Base-by-base conservation (phyloP, 2,888 invertebrate genomes). In the Diadegma fenestrale region DNA sequence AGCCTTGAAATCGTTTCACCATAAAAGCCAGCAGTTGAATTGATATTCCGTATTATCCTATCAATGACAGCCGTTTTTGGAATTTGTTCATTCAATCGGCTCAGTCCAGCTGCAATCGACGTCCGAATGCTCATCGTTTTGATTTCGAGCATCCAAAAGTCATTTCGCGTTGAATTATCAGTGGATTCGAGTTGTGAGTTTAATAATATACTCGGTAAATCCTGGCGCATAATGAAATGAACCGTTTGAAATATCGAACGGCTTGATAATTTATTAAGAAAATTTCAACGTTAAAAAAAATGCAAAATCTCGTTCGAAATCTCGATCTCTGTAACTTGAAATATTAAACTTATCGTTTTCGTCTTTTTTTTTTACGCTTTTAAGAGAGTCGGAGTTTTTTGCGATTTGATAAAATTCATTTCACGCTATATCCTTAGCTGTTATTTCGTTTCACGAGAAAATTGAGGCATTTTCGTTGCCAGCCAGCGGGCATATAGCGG, bases 341-440 rank as follows among this genome's bases (percentile, higher is more conserved):
- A 77, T 84, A 77, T 45, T 26, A 30, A 66, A 72, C 77, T 77
- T 61, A 72, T 66, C 51, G 17, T 54, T 69, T 19, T 61, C n/a
- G 61, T 22, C 14, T 22, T 12, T 68, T 41, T 68, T 58, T 43
- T 51, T n/a, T n/a, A n/a, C 68, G 48, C n/a, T 48, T 33, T 48
- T 54, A 48, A n/a, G 43, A 26, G n/a, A 78, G 73, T 51, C 43
- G 43, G 48, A 43, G n/a, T 19, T 22, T 68, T 26, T 22, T 54
- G 4, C 43, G 43, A 48, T 81, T 85, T 41, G 48, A 45, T 48
- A 75, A 85, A 85, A 81, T 81, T 79, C 77, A 78, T 85, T 85
- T 81, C 73, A 54, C 68, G 45, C 51, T 63, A n/a, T 61, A 73
- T 78, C 78, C 72, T 69, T 17, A 68, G 78, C 61, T 73, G 68